phyloP scores from a whole-genome alignment of 2,113 vertebrate genomes.

The Silurus meridionalis region DNA sequence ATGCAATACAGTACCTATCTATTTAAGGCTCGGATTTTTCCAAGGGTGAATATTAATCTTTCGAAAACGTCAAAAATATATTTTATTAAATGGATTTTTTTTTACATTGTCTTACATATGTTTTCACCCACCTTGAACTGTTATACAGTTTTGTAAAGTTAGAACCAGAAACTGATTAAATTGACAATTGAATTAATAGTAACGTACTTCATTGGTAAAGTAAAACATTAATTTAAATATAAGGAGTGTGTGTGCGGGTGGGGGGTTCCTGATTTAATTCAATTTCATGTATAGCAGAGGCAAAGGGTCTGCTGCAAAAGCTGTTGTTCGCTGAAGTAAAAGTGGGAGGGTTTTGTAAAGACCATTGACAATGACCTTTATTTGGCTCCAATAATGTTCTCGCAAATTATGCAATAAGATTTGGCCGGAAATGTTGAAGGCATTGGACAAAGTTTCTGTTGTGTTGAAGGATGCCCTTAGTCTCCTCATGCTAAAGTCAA shows the following conservation, averaged over 20 bases:
- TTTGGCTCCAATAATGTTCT: neutral
- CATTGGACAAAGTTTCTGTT: neutral
- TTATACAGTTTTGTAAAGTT: neutral
- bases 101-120: neutral
- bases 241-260: too few relatives aligned
- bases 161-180: neutral
- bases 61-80: neutral
- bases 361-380: neutral
- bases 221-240: neutral
- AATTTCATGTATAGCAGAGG: neutral
- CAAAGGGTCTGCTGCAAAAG: neutral
- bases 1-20: conserved; percentile 57
- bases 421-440: neutral
- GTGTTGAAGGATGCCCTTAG: neutral
- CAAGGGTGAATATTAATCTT: neutral
- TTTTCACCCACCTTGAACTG: neutral
- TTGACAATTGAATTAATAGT: neutral
- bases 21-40: conserved; percentile 68
- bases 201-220: neutral
- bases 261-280: neutral
- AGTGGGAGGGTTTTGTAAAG: neutral
- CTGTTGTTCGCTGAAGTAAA: neutral
- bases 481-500: neutral
- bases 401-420: neutral
- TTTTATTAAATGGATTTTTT: neutral